Base-by-base conservation (phyloP, 1,140 invertebrate species). In the Drosophila albomicans region DNA sequence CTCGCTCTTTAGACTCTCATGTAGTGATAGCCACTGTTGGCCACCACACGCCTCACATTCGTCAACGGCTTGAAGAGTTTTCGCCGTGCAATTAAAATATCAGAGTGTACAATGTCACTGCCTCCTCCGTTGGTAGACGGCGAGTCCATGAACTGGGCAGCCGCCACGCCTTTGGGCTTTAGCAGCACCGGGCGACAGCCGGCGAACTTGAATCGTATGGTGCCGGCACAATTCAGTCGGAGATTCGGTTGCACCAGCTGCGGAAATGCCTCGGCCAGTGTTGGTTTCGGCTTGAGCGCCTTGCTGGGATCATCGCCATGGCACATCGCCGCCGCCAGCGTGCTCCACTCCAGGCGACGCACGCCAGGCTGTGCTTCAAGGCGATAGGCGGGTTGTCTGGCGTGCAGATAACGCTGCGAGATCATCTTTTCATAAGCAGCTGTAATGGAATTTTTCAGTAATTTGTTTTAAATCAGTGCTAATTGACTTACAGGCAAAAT, bases 291-390 rank as follows among this genome's bases (percentile, higher is more conserved):
- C n/a, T 80, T 86, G 5, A 91, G 62, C 1, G 91, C 87, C 54
- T 86, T 91, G 61, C 82, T 82, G 3, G 91, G 91, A 78, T 92
- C 91, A 46, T 92, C 91, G 1, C 91, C 91, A 16, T 92, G 91
- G n/a, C 91, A 92, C 91, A 92, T 92, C n/a, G 91, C 91, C 2
- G 91, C 91, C 1, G 91, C 91, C 41, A 92, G 41, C 0, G 91
- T 78, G 65, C 84, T 91, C 91, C 91, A 92, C 25, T 92, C 91
- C 16, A 92, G 28, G 4, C 91, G 91, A n/a, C 91, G 81, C 35
- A 91, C 87, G 11, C 91, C 88, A 1, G 82, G 75, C 43, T 81
- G 77, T 1, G 91, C 74, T 15, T 79, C 76, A 2, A 92, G 57
- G 5, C 78, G 74, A 46, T 79, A 91, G 0, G 75, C 70, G 0